A percentile compares a stretch with the other conserved stretches of the same genome.
Conservation (phyloP, 2,113 vertebrate genomes). For the Rhea americana region DNA sequence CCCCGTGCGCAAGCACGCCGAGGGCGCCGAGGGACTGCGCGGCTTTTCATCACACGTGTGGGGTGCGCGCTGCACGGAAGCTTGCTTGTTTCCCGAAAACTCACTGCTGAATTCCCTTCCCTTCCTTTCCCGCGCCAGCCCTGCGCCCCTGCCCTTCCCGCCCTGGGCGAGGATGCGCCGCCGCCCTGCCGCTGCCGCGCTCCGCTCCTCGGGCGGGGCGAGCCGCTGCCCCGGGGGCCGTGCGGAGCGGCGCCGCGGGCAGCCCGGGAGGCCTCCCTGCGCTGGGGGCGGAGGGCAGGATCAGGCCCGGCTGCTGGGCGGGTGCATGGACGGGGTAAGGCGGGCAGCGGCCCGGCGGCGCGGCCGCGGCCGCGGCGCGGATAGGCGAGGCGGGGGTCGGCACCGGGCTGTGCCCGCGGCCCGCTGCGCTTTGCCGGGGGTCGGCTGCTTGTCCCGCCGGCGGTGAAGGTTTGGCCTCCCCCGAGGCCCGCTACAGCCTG, state of each 20-base stretch:
- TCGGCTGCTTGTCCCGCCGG: background rate
- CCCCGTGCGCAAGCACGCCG: background rate
- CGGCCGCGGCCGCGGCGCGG: background rate
- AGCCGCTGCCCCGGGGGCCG: background rate
- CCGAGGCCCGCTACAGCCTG: background rate
- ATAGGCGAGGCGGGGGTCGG: rapidly evolving
- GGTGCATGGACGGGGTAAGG: background rate
- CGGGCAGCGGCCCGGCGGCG: background rate
- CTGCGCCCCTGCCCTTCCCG: background rate
- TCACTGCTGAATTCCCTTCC: background rate
- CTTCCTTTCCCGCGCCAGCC: background rate
- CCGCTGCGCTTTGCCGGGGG: background rate
- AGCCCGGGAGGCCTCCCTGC: no score
- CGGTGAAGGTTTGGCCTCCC: background rate
- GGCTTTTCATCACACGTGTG: background rate
- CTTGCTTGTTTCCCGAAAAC: background rate
- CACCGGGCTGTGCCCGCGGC: background rate
- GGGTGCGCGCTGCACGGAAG: background rate
- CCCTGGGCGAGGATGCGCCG: background rate
- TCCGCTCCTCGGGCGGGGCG: background rate
- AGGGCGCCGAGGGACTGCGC: background rate
- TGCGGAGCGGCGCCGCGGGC: no score
- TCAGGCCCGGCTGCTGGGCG: background rate
- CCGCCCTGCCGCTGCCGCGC: background rate
- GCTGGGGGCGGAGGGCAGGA: background rate